Conservation (phyloP, 2,113 vertebrate species). For the Lanius ludovicianus region DNA sequence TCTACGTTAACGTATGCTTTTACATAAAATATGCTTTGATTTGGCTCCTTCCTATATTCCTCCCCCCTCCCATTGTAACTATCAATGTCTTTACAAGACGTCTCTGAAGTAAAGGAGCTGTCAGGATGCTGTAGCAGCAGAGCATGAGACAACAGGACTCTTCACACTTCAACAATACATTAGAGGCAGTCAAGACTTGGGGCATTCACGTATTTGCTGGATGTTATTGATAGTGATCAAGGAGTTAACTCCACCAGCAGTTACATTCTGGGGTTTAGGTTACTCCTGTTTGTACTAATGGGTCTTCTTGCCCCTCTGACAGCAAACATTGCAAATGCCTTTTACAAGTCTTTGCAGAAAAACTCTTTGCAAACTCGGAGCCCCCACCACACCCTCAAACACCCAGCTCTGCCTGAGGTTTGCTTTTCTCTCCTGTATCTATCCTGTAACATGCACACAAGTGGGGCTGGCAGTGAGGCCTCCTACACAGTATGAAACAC, state of each 20-base stretch:
- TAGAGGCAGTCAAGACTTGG: background rate
- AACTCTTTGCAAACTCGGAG: background rate
- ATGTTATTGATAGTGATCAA: background rate
- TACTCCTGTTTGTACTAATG: background rate
- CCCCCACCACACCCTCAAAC: background rate
- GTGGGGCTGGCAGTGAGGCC: fast-evolving
- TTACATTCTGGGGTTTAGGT: background rate
- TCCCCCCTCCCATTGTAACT: background rate
- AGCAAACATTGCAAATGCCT: background rate
- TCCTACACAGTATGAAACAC: background rate
- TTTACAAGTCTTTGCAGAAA: background rate
- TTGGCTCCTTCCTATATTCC: background rate
- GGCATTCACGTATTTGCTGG: background rate
- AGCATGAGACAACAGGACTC: background rate
- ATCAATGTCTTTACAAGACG: background rate
- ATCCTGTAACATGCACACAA: background rate
- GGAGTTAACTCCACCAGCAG: background rate
- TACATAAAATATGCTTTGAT: background rate
- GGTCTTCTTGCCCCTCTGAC: background rate
- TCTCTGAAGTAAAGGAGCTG: background rate
- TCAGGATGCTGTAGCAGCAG: background rate
- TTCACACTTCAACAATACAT: background rate
- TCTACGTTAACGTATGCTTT: background rate
- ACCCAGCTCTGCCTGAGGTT: background rate
- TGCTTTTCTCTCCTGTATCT: background rate